Evolutionary conservation across 2,797 vertebrate genomes (phyloP).

Genomic region (Rhinogobio ventralis): DNA sequence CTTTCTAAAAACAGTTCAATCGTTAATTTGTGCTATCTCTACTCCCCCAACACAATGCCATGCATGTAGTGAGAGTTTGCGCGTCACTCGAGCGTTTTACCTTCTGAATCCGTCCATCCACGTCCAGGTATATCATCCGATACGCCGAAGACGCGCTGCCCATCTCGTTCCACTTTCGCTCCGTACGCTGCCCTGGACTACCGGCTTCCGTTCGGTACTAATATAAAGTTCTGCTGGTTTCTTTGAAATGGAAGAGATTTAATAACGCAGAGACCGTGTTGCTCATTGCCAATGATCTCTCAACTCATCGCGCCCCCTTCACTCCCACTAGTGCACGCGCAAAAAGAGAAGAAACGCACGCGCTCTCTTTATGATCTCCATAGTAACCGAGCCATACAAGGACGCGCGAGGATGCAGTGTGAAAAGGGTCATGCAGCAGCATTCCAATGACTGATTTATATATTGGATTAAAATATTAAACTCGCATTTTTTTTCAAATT

Average conservation of each 20-base stretch:
- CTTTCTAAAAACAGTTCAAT: background rate
- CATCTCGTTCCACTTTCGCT: conserved; percentile 63
- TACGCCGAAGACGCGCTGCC: conserved; percentile 78
- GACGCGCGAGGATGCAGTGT: conserved; percentile 21
- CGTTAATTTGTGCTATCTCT: background rate
- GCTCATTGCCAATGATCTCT: conserved; percentile 38
- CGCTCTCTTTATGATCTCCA: conserved; percentile 39
- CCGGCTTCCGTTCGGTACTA: conserved; percentile 11
- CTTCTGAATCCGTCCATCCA: conserved; percentile 79
- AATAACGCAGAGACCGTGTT: conserved; percentile 9
- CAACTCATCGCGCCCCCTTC: conserved; percentile 54
- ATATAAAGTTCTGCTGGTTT: background rate
- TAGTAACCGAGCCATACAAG: conserved; percentile 56
- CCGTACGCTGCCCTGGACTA: conserved; percentile 19
- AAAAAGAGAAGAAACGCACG: conserved; percentile 29
- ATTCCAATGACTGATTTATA: no score
- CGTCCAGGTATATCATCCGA: conserved; percentile 78
- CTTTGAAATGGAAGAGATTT: conserved; percentile 10
- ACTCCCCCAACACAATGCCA: background rate
- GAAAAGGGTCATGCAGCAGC: background rate
- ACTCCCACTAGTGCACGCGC: conserved; percentile 46
- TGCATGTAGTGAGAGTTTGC: background rate
- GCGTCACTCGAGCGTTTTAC: conserved; percentile 58
- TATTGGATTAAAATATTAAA: background rate
- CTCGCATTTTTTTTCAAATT: background rate